Evolutionary conservation across 2,888 invertebrate species (phyloP), one percentile per base, ranked within the genome.

Genomic region (Zygothrica quintamaculata): DNA sequence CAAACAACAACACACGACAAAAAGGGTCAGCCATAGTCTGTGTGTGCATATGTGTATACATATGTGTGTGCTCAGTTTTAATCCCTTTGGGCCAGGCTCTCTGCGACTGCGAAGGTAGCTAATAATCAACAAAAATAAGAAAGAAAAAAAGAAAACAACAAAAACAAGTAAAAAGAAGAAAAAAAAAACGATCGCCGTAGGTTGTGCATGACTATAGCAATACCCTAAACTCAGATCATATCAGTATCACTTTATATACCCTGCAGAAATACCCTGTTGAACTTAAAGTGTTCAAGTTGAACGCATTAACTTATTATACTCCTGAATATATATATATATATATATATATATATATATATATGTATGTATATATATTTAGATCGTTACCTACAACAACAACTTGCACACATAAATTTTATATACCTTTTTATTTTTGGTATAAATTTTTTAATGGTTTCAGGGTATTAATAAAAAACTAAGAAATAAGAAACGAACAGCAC

Each of bases 31-130:
- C 44, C 18, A 29, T 22, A 25, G 48, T 26, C 8, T 26, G 34
- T 18, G 39, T 31, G 5, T 5, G 8, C 11, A 16, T n/a, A 9
- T 29, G 18, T 22, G n/a, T 65, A 26, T 64, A 26, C 37, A 33
- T 44, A 39, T 56, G 55, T 40, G 65, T 36, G 42, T 29, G 25
- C 36, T 46, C 16, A 43, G 47, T 64, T 68, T 79, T 84, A 84
- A 84, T 84, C 82, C 82, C 82, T 81, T 84, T 78, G 62, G 79
- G 76, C 62, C 51, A 51, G 60, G 59, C 61, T 58, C 50, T 15
- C 11, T 9, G 42, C 13, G 33, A 46, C 39, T 36, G 43, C 60
- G 42, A 72, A 82, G 84, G 73, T 86, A 80, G 80, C 80, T 80
- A 80, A 80, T 80, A 79, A 86, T 77, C 87, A 84, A 71, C 64